phyloP scores from a whole-genome alignment of 2,113 vertebrate species.

The Neomonachus schauinslandi region DNA sequence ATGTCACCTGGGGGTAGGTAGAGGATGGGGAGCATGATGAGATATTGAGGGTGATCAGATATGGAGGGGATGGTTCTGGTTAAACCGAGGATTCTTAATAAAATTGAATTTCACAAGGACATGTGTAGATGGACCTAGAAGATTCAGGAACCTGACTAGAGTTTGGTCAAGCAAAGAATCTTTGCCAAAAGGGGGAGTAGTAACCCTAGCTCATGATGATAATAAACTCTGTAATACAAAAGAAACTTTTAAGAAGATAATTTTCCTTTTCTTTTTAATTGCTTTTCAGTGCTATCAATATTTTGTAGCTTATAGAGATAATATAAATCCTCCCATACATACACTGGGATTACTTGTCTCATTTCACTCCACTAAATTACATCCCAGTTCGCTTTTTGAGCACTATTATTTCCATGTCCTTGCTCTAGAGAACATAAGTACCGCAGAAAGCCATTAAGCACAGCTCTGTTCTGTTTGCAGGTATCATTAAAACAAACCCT shows the following conservation, averaged over 20 bases:
- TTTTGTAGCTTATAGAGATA: background rate
- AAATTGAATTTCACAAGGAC: background rate
- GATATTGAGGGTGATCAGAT: background rate
- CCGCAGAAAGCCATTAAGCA: background rate
- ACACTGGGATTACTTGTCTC: conserved; percentile 5
- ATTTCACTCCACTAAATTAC: background rate
- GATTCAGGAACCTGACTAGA: background rate
- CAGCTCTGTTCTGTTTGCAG: background rate
- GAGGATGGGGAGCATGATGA: background rate
- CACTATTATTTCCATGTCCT: background rate
- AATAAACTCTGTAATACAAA: background rate
- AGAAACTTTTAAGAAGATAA: background rate
- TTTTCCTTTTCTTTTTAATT: conserved; percentile 32
- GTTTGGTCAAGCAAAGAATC: background rate
- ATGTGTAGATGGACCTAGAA: background rate
- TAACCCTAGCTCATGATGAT: background rate
- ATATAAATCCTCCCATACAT: background rate
- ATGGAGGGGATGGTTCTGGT: background rate
- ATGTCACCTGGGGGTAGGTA: background rate
- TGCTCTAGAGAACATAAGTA: background rate
- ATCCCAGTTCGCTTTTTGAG: background rate
- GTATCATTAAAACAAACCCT: background rate
- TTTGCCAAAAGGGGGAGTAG: background rate
- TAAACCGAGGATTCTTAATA: background rate
- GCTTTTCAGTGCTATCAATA: background rate